Evolutionary conservation across 2,888 invertebrate species (phyloP).

Genomic region (Acronicta alni): DNA sequence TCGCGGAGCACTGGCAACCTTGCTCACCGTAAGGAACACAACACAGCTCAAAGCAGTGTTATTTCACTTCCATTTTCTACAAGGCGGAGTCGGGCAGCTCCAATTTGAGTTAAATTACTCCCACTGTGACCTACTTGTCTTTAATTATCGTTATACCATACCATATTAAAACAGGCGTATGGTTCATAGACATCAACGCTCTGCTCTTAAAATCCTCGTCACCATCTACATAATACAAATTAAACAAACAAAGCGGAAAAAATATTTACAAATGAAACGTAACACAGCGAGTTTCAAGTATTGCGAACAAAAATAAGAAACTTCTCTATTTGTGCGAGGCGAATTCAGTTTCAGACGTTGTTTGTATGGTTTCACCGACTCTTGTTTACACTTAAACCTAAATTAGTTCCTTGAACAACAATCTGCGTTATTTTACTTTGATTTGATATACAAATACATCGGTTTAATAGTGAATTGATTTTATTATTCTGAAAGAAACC

Average conservation of each 20-base stretch:
- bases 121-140: too few relatives aligned
- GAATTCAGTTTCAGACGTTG: conserved; percentile 49
- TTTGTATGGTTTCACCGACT: conserved; percentile 50
- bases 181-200: too few relatives aligned
- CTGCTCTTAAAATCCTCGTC: background rate
- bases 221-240: conserved; percentile 17
- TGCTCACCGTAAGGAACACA: too few relatives aligned
- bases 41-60: too few relatives aligned
- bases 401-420: conserved; percentile 54
- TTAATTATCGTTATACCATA: too few relatives aligned
- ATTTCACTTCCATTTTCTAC: too few relatives aligned
- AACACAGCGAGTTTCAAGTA: conserved; percentile 36
- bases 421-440: conserved; percentile 32
- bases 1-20: too few relatives aligned
- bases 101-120: too few relatives aligned
- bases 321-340: conserved; percentile 39
- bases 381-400: conserved; percentile 58
- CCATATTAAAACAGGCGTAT: too few relatives aligned
- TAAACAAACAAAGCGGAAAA: conserved; percentile 22
- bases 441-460: conserved; percentile 23
- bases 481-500: too few relatives aligned
- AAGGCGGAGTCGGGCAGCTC: too few relatives aligned
- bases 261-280: conserved; percentile 43
- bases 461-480: too few relatives aligned
- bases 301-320: conserved; percentile 51